Evolutionary conservation across 92 coral and sea anemone species (phyloP).

Genomic region (Heteractis magnifica): DNA sequence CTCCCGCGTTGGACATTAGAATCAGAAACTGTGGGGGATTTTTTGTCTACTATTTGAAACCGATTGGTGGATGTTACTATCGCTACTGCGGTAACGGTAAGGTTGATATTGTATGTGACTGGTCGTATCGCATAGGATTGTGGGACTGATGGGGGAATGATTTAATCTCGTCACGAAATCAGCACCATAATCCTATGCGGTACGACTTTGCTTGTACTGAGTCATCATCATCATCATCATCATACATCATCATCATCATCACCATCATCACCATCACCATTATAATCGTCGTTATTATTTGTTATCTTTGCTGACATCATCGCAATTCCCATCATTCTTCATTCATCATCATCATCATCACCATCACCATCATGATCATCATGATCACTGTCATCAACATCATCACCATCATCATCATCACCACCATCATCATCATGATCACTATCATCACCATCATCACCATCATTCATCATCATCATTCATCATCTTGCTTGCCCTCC

Average conservation of each 20-base stretch:
- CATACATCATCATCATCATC: no score
- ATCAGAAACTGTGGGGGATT: conserved; percentile 41
- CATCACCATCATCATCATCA: not conserved
- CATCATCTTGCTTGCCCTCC: not conserved
- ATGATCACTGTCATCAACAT: not conserved
- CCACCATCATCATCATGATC: not conserved
- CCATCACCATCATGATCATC: not conserved
- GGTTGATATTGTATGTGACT: not conserved
- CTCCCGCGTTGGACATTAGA: not conserved
- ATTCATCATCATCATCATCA: not conserved
- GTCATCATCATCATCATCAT: not conserved
- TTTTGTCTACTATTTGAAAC: conserved; percentile 32
- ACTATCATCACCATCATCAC: not conserved
- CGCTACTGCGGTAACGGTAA: conserved; percentile 49
- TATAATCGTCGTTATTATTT: not conserved
- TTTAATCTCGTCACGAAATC: no score
- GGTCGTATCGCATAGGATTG: no score
- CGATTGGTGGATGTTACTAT: not conserved
- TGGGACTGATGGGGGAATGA: no score
- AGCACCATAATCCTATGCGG: no score
- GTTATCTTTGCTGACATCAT: no score
- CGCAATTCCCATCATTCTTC: not conserved
- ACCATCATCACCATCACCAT: not conserved
- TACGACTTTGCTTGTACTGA: not conserved
- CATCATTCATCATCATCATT: not conserved